Conservation (phyloP, 2,797 vertebrate genomes). For the Podarcis siculus region DNA sequence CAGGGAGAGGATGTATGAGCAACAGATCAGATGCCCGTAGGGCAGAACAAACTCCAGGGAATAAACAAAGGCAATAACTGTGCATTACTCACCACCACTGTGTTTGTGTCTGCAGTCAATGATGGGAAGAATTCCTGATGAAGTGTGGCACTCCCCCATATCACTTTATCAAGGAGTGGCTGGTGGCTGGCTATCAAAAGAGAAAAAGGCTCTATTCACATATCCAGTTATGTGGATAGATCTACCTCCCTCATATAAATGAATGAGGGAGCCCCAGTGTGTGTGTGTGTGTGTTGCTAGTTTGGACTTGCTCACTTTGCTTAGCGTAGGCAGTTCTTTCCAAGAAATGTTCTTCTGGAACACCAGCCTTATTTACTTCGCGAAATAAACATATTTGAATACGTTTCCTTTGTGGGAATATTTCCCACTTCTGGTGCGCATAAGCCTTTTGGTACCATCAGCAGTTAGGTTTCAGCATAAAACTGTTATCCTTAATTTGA, state of each 20-base stretch:
- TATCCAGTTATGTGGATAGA: too few species aligned
- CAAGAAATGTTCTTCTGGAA: conserved; percentile 17
- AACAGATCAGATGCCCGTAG: too few species aligned
- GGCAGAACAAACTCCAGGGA: too few species aligned
- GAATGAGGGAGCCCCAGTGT: background rate
- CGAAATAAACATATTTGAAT: conserved; percentile 10
- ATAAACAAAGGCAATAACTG: too few species aligned
- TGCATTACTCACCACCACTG: too few species aligned
- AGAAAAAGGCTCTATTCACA: too few species aligned
- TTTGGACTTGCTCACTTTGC: background rate
- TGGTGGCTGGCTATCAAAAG: too few species aligned
- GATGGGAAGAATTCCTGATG: too few species aligned
- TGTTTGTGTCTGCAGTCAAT: too few species aligned
- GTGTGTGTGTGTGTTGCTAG: background rate
- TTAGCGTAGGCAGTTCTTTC: background rate
- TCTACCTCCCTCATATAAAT: background rate
- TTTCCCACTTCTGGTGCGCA: conserved; percentile 19
- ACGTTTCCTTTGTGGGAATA: conserved; percentile 9
- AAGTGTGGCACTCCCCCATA: too few species aligned
- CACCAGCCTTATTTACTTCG: conserved; percentile 17
- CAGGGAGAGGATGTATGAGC: too few species aligned
- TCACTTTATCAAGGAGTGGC: too few species aligned
- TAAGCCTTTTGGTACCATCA: conserved; percentile 33
- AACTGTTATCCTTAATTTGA: conserved; percentile 56
- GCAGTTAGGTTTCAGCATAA: conserved; percentile 53